Evolutionary conservation across 2,797 vertebrate species (phyloP).

Genomic region (Mallotus villosus): DNA sequence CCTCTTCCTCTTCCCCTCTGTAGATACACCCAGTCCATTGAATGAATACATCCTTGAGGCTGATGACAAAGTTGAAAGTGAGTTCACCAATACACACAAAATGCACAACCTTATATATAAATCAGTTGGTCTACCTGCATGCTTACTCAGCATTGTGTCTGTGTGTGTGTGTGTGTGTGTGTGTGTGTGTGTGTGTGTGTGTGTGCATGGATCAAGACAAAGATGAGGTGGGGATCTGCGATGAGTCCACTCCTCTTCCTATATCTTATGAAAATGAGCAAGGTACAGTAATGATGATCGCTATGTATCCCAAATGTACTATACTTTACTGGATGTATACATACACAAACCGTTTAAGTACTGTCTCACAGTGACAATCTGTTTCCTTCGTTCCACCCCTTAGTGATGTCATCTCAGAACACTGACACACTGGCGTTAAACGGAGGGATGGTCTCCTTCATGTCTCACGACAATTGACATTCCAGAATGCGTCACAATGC

Average conservation of each 20-base stretch:
- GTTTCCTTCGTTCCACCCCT: slow-evolving; percentile 7
- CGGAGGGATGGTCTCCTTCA: slow-evolving; percentile 60
- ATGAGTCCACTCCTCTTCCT: slow-evolving; percentile 51
- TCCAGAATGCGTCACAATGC: not conserved
- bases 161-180: not conserved
- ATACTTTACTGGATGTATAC: too few relatives aligned
- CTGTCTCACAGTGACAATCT: slow-evolving; percentile 2
- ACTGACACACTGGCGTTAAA: slow-evolving; percentile 26
- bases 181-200: not conserved
- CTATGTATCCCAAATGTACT: slow-evolving; percentile 1
- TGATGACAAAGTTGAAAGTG: slow-evolving; percentile 29
- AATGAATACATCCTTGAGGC: slow-evolving; percentile 59
- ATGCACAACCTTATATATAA: not conserved
- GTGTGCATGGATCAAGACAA: slow-evolving; percentile 29
- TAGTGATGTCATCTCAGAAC: slow-evolving; percentile 44
- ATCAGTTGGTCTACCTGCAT: not conserved
- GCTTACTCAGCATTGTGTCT: not conserved
- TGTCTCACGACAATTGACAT: slow-evolving; percentile 32
- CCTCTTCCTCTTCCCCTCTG: slow-evolving; percentile 15
- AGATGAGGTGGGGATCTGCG: slow-evolving; percentile 14
- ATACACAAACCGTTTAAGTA: too few relatives aligned
- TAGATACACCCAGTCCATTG: slow-evolving; percentile 59
- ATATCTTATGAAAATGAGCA: slow-evolving; percentile 44
- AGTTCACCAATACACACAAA: not conserved
- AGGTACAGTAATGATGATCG: slow-evolving; percentile 42